Evolutionary conservation across 2,888 invertebrate genomes (phyloP).

Genomic region (Hartigia nigra): DNA sequence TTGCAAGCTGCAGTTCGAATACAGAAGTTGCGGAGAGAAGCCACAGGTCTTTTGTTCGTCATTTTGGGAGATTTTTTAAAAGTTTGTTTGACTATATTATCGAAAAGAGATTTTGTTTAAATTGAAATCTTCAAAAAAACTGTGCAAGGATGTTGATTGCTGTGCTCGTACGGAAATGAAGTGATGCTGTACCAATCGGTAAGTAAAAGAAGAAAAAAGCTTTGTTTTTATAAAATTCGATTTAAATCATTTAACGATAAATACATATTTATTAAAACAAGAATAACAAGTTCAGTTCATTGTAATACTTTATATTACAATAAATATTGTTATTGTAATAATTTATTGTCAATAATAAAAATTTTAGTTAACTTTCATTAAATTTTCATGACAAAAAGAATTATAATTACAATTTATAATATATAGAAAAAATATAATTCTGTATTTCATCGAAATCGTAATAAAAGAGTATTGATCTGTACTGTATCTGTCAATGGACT

Average conservation of each 20-base stretch:
- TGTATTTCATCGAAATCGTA: not conserved
- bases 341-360: too few relatives aligned
- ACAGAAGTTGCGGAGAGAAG: not conserved
- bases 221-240: not conserved
- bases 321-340: too few relatives aligned
- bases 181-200: conserved; percentile 20
- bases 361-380: too few relatives aligned
- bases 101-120: not conserved
- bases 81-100: not conserved
- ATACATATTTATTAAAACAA: not conserved
- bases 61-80: not conserved
- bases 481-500: not conserved
- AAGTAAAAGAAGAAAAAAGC: conserved; percentile 7
- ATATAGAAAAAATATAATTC: not conserved
- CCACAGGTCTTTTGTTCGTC: not conserved
- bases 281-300: not conserved
- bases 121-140: not conserved
- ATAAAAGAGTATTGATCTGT: not conserved
- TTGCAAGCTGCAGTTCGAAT: conserved; percentile 10
- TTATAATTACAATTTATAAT: too few relatives aligned
- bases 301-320: too few relatives aligned
- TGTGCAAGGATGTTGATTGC: not conserved
- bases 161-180: conserved; percentile 21
- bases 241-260: not conserved
- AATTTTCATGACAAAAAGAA: too few relatives aligned